Evolutionary conservation across 2,113 vertebrate species (phyloP), one percentile per base, ranked within the genome.

Genomic region (Myotis davidii): DNA sequence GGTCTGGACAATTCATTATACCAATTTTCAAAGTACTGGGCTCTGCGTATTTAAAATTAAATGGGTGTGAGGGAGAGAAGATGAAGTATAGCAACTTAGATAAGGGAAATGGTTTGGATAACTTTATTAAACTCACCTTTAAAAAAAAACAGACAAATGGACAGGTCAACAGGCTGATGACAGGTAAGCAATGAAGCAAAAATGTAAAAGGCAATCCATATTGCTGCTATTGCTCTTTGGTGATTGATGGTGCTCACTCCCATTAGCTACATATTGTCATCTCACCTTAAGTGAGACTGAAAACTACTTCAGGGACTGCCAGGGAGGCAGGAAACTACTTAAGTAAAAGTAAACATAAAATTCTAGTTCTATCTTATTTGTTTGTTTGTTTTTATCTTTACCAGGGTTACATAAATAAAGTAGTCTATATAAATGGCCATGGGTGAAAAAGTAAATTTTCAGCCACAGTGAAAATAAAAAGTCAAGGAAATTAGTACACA

Each of bases 11-110:
- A 64, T n/a, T 86, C 32, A 64, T 5, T 72, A 17, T 52, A 61
- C 23, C 52, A 73, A 67, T 65, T 77, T 86, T 50, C 37, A 85
- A 82, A 86, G 13, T 45, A 82, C 20, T 37, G 87, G 29, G 2
- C 17, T 85, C 42, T 90, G n/a, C 18, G 25, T 52, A 72, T 85
- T 89, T 78, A 56, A 95, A 83, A 88, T 39, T 85, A 85, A 94
- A 42, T 3, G 3, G 14, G 34, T 5, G 11, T 70, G 29, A 17
- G 14, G 25, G 6, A 5, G 0, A 13, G 14, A 50, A 50, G 37
- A 17, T 56, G 34, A 93, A 90, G 83, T 32, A 34, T 21, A 79
- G 37, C 48, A 91, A 69, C 5, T 85, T 72, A 77, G 48, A 6
- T 79, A 61, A 79, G 3, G 3, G 1, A 21, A 77, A 84, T 70